Conservation (phyloP, 2,113 vertebrate species). For the Equus przewalskii region DNA sequence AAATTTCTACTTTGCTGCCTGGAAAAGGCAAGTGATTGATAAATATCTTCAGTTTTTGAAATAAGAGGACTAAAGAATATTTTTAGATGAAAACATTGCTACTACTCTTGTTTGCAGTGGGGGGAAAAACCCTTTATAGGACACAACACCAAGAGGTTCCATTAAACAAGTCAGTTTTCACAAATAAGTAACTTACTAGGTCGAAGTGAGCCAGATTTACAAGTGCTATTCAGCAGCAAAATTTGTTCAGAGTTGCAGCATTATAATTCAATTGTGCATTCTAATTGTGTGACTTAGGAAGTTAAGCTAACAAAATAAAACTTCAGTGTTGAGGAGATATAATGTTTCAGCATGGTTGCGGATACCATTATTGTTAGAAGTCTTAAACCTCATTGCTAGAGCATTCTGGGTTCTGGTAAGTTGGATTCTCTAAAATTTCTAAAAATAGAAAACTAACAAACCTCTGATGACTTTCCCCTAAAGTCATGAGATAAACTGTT, state of each 20-base stretch:
- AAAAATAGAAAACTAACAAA: slow-evolving; percentile 7
- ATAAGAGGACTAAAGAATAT: background rate
- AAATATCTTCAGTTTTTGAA: slow-evolving; percentile 1
- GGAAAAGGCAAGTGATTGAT: background rate
- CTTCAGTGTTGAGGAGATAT: background rate
- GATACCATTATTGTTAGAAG: background rate
- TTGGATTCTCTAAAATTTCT: slow-evolving; percentile 33
- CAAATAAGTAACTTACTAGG: slow-evolving; percentile 20
- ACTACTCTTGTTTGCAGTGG: background rate
- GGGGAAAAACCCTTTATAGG: background rate
- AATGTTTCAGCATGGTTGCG: slow-evolving; percentile 16
- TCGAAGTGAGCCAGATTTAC: background rate
- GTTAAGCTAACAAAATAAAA: background rate
- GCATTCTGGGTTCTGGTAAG: background rate
- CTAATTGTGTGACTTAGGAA: background rate
- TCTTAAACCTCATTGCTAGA: slow-evolving; percentile 15
- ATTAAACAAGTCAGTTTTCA: slow-evolving; percentile 4
- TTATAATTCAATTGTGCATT: background rate
- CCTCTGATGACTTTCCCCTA: background rate
- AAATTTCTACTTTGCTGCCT: background rate
- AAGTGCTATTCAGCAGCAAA: background rate
- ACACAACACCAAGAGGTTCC: background rate
- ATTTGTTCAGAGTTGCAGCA: background rate
- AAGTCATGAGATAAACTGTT: background rate
- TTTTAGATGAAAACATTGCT: slow-evolving; percentile 29